Base-by-base conservation (phyloP, 2,888 invertebrate species). In the Pristionchus maxplancki region DNA sequence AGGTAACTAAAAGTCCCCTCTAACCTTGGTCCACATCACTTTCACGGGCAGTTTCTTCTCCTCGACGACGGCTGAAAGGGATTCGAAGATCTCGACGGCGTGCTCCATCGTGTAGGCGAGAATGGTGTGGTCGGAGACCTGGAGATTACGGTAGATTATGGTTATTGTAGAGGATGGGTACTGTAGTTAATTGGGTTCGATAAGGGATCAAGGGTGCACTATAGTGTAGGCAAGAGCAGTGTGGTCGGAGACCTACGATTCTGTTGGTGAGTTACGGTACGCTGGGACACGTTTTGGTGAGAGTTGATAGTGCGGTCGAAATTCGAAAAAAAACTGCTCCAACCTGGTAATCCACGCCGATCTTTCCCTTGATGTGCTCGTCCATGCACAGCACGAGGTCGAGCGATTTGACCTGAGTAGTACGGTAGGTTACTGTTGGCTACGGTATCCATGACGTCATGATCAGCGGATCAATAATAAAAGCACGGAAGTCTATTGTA, bases 21-120 rank as follows among this genome's bases (percentile, higher is more conserved):
- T n/a, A 9, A 86, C 86, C 86, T 86, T 86, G 1, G 64, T 86
- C 86, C 86, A 87, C 58, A 87, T 71, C n/a, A 87, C 71, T 34
- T 71, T 87, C 40, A 71, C 86, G 48, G 86, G 86, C 9, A 87
- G 28, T 24, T 87, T 67, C 71, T 71, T 71, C 71, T 87, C 86
- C 20, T 28, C 58, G 40, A 87, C 86, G 8, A 71, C 86, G 4
- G 20, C n/a, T 1, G 31, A 50, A 0, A 87, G 71, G 0, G 48
- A 15, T 9, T 67, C 71, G 50, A 34, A 87, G 71, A 87, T 50
- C n/a, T 71, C 50, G 3, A 50, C 5, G 4, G 86, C 86, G 1
- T 87, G 86, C 28, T 67, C 50, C 34, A 28, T 44, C 4, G 86
- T 71, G 40, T 71, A 87, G 17, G 86, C 67, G 86, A 71, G 48